Evolutionary conservation across 2,888 invertebrate species (phyloP), one percentile per base, ranked within the genome.

Genomic region (Epinotia ramella): DNA sequence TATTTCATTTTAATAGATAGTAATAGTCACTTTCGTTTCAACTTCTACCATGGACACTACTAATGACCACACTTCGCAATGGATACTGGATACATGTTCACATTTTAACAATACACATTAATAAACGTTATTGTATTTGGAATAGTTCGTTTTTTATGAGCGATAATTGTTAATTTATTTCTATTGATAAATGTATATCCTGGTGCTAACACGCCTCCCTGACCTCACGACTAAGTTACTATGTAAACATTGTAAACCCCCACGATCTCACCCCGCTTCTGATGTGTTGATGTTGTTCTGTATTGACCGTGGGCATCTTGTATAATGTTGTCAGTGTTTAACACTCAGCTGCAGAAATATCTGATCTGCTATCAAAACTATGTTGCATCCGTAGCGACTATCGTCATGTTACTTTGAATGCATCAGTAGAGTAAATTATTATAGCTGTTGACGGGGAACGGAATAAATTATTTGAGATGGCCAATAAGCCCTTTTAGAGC

Each of bases 141-240:
- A 53, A 59, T 44, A 20, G 57, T 44, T 66, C 24, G 16, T 28
- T 67, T 44, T 57, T 44, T 44, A 44, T 46, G 20, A 16, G 40
- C 28, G 9, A 59, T 16, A 40, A 59, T n/a, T 68, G 69, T 68
- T 68, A 59, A 59, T 20, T n/a, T 44, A 68, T 68, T 68, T 20
- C 44, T 44, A 68, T 59, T 68, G 11, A 59, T 68, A 46, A 44
- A 57, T 53, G 24, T 46, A 16, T 11, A 60, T n/a, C 59, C 20
- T 18, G 46, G 60, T 69, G 59, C 59, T 69, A 66, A n/a, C 66
- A 28, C 68, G 11, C 59, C 46, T 60, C 46, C 33, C 59, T 46
- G 57, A 68, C 68, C 40, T 68, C 44, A 68, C 33, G n/a, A 33
- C 66, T 49, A 66, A 49, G 53, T 53, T 66, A 49, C 16, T 46